Percentiles rank a stretch among this genome's conserved stretches.
Conservation (phyloP, 2,888 invertebrate genomes). For the Temnothorax unifasciatus region DNA sequence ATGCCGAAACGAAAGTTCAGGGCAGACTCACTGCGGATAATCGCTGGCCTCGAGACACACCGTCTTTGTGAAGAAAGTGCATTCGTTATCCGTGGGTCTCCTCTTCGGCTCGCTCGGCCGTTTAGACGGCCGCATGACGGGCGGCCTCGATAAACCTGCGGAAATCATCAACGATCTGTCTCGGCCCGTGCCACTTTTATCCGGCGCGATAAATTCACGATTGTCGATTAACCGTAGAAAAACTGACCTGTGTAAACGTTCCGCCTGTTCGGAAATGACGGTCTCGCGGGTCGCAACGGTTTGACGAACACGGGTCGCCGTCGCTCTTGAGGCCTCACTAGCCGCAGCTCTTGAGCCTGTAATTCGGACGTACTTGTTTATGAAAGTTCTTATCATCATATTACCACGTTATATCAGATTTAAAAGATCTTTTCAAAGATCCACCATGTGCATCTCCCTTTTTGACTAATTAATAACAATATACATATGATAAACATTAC, state of each 20-base stretch:
- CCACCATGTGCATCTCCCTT: background rate
- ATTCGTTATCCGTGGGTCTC: slow-evolving; percentile 85
- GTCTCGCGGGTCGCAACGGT: slow-evolving; percentile 67
- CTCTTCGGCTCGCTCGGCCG: slow-evolving; percentile 80
- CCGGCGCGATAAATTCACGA: background rate
- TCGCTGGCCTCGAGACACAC: slow-evolving; percentile 91
- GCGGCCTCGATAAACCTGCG: slow-evolving; percentile 60
- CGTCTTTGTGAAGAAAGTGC: slow-evolving; percentile 91
- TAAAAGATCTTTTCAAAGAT: background rate
- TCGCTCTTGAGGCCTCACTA: slow-evolving; percentile 75
- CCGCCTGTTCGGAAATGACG: slow-evolving; percentile 79
- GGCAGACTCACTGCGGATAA: slow-evolving; percentile 91
- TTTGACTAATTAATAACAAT: background rate
- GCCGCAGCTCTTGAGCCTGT: slow-evolving; percentile 83
- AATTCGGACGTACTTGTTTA: slow-evolving; percentile 38
- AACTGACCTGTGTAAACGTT: slow-evolving; percentile 82
- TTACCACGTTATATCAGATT: background rate
- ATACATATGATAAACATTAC: background rate
- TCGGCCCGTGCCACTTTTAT: slow-evolving; percentile 5
- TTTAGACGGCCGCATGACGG: slow-evolving; percentile 78
- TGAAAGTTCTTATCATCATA: background rate
- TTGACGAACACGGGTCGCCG: slow-evolving; percentile 79
- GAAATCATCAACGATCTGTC: background rate
- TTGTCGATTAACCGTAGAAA: background rate
- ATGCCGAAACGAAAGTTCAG: slow-evolving; percentile 53